A percentile compares a stretch with the other conserved stretches of the same genome.
phyloP scores from a whole-genome alignment of 1,140 invertebrate genomes.

The Platyscapa corneri region DNA sequence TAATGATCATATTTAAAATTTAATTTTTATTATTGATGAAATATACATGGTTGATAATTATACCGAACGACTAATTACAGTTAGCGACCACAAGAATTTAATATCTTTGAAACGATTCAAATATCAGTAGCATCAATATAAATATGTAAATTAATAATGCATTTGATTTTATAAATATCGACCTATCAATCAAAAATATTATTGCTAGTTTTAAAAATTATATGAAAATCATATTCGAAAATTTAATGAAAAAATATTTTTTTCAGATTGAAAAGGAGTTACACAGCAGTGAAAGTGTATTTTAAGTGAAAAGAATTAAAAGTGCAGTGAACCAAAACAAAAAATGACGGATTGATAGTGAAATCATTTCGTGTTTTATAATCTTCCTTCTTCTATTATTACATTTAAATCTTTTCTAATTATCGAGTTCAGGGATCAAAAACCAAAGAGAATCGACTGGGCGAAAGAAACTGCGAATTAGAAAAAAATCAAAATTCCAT shows the following conservation, averaged over 20 bases:
- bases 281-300: constrained; percentile 28
- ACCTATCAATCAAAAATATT: no score
- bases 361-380: background rate
- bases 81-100: no score
- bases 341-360: constrained; percentile 40
- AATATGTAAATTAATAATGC: background rate
- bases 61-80: no score
- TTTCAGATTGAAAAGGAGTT: constrained; percentile 51
- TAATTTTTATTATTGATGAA: no score
- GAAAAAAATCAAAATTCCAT: background rate
- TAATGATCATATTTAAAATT: no score
- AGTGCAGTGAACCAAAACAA: constrained; percentile 42
- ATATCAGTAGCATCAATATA: no score
- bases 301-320: constrained; percentile 28
- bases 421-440: background rate
- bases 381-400: background rate
- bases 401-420: no score
- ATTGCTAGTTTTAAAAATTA: no score
- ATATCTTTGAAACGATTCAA: no score
- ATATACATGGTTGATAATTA: no score
- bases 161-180: background rate
- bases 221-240: background rate
- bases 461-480: background rate
- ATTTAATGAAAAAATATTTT: constrained; percentile 42
- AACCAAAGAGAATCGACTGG: constrained; percentile 19